Percentiles rank a stretch among this genome's conserved stretches.
Evolutionary conservation across 1,140 invertebrate species (phyloP).

Genomic region (Drosophila insularis): DNA sequence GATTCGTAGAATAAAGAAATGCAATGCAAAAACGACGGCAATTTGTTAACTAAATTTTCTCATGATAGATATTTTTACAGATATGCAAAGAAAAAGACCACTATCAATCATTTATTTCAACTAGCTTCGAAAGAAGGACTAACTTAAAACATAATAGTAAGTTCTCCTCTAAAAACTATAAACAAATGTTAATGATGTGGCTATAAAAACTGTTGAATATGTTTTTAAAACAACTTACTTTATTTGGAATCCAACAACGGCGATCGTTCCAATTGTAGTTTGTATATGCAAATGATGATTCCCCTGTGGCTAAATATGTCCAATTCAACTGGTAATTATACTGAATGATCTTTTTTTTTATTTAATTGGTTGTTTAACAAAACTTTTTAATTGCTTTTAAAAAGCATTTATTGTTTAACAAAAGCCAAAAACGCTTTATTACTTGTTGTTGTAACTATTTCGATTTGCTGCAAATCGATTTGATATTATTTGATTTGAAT

Average conservation of each 20-base stretch:
- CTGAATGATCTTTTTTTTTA: slow-evolving; percentile 54
- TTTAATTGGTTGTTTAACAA: slow-evolving; percentile 30
- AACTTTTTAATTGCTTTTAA: slow-evolving; percentile 70
- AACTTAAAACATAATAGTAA: not conserved
- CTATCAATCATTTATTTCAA: no score
- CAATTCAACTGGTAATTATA: slow-evolving; percentile 52
- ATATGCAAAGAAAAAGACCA: no score
- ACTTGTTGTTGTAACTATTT: slow-evolving; percentile 24
- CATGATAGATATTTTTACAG: no score
- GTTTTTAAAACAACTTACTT: not conserved
- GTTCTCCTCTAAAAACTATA: not conserved
- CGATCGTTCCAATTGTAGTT: slow-evolving; percentile 20
- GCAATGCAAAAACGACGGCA: no score
- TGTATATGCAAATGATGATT: slow-evolving; percentile 59
- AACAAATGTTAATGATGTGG: not conserved
- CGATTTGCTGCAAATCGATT: slow-evolving; percentile 11
- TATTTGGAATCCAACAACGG: not conserved
- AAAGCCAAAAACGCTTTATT: slow-evolving; percentile 56
- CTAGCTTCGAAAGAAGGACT: no score
- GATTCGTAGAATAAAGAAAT: no score
- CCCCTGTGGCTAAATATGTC: slow-evolving; percentile 36
- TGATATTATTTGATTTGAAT: slow-evolving; percentile 54
- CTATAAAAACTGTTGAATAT: not conserved
- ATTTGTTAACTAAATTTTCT: no score
- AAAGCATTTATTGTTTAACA: slow-evolving; percentile 65